Percentiles rank a stretch among this genome's conserved stretches.
Evolutionary conservation across 2,113 vertebrate species (phyloP).

Genomic region (Periophthalmus modestus): DNA sequence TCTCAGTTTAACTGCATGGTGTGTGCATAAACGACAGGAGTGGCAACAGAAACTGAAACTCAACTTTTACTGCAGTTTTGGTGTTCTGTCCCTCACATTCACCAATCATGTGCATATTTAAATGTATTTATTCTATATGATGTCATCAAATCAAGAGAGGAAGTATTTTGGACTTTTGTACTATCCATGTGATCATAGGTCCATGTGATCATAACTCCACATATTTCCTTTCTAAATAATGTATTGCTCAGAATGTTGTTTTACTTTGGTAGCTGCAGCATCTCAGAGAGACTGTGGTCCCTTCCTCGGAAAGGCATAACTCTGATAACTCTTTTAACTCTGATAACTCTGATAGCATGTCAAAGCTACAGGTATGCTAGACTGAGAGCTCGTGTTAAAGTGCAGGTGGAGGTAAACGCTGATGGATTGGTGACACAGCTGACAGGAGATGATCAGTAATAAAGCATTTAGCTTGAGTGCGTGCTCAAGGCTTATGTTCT

Average conservation of each 20-base stretch:
- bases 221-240: background rate
- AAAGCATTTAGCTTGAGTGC: background rate
- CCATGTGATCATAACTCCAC: too few species aligned
- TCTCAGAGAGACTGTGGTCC: background rate
- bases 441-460: background rate
- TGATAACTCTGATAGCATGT: conserved; percentile 31
- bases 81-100: background rate
- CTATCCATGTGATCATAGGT: background rate
- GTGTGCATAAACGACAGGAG: conserved; percentile 37
- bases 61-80: conserved; percentile 21
- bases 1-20: conserved; percentile 41
- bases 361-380: conserved; percentile 15
- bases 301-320: conserved; percentile 23
- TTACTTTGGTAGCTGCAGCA: background rate
- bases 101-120: background rate
- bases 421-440: conserved; percentile 15
- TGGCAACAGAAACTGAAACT: conserved; percentile 26
- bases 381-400: background rate
- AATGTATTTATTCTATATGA: background rate
- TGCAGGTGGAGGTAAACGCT: conserved; percentile 17
- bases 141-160: background rate
- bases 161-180: background rate
- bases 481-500: background rate
- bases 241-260: background rate
- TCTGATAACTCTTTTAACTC: conserved; percentile 51